Conservation (phyloP, 2,797 vertebrate species). For the Gallinago stenura region DNA sequence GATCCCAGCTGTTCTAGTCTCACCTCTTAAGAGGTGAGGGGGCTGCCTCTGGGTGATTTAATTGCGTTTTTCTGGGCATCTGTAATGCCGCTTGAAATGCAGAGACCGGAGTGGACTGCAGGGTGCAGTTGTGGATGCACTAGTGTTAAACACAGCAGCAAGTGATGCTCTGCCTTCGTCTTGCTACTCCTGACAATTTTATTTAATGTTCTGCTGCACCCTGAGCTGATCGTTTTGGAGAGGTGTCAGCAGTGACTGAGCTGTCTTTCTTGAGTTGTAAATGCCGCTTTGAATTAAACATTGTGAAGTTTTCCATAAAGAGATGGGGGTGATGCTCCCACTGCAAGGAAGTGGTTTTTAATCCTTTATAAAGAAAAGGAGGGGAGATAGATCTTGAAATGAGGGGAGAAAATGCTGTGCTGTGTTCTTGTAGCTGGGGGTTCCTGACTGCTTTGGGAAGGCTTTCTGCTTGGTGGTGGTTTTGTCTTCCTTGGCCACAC, state of each 20-base stretch:
- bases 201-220: not conserved
- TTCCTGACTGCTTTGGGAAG: not conserved
- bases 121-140: not conserved
- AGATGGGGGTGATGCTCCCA: not conserved
- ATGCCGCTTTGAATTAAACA: not conserved
- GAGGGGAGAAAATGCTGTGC: not conserved
- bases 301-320: not conserved
- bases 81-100: not conserved
- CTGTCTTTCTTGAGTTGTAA: not conserved
- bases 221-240: not conserved
- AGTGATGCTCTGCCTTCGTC: not conserved
- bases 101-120: not conserved
- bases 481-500: not conserved
- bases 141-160: not conserved
- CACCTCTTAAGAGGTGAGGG: not conserved
- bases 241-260: not conserved
- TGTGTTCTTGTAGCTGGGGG: not conserved
- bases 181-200: not conserved
- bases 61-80: not conserved
- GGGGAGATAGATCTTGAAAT: not conserved
- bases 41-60: not conserved
- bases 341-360: not conserved
- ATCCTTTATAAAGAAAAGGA: not conserved
- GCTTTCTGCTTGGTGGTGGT: not conserved
- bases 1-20: not conserved